Conservation (phyloP, 2,888 invertebrate genomes). For the Tipula unca region DNA sequence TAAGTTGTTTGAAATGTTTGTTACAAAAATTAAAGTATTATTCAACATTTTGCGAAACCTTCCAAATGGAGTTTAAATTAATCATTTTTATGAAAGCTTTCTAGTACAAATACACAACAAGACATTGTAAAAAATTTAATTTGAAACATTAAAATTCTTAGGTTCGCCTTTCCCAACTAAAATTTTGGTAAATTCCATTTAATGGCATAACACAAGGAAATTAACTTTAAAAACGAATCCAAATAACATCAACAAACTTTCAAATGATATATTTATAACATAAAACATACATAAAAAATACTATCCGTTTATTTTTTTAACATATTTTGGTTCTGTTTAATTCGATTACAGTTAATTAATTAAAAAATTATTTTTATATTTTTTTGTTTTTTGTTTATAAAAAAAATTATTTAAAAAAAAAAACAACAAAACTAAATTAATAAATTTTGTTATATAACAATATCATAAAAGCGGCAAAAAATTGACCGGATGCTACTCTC, state of each 20-base stretch:
- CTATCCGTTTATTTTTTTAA: not conserved
- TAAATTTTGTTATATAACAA: constrained; percentile 25
- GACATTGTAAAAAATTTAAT: too few relatives aligned
- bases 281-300: not conserved
- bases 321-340: constrained; percentile 16
- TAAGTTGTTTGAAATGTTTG: too few relatives aligned
- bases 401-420: constrained; percentile 24
- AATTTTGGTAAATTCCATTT: not conserved
- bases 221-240: not conserved
- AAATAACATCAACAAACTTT: not conserved
- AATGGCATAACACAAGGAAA: not conserved
- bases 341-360: constrained; percentile 25
- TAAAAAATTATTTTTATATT: constrained; percentile 8
- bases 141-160: too few relatives aligned
- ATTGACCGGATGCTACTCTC: constrained; percentile 70
- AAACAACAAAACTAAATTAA: constrained; percentile 26
- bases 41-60: too few relatives aligned
- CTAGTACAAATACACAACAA: too few relatives aligned
- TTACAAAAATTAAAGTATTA: too few relatives aligned
- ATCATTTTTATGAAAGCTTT: too few relatives aligned
- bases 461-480: constrained; percentile 50
- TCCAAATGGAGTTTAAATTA: too few relatives aligned
- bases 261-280: not conserved
- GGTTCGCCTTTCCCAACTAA: too few relatives aligned
- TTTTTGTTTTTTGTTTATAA: constrained; percentile 18